Conservation (phyloP, 2,797 vertebrate genomes). For the Tachyglossus aculeatus region DNA sequence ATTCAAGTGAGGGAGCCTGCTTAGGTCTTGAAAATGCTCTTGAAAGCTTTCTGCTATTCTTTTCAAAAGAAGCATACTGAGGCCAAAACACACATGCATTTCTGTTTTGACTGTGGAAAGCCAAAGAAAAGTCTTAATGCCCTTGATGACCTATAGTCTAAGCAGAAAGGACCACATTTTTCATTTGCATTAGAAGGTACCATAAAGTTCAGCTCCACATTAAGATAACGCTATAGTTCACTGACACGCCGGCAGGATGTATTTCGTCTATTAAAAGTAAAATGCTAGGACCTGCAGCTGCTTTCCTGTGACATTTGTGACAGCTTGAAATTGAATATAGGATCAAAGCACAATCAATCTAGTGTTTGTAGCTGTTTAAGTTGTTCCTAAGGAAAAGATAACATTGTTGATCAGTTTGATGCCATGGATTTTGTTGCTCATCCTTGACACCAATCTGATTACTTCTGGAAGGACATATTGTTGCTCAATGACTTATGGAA, state of each 20-base stretch:
- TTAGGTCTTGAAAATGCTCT: too few relatives aligned
- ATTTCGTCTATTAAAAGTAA: slow-evolving; percentile 26
- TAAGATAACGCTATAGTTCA: slow-evolving; percentile 14
- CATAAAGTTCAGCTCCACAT: slow-evolving; percentile 25
- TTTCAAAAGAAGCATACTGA: too few relatives aligned
- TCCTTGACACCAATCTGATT: slow-evolving; percentile 11
- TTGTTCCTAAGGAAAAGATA: slow-evolving; percentile 40
- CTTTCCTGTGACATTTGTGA: slow-evolving; percentile 21
- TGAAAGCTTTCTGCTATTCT: too few relatives aligned
- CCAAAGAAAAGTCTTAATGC: background rate
- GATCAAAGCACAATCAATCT: slow-evolving; percentile 8
- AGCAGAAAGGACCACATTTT: slow-evolving; percentile 23
- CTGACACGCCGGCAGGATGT: background rate
- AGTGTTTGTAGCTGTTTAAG: slow-evolving; percentile 20
- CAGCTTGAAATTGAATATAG: slow-evolving; percentile 13
- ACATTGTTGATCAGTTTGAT: slow-evolving; percentile 17
- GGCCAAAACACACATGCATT: too few relatives aligned
- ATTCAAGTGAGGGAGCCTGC: too few relatives aligned
- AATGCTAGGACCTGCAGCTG: slow-evolving; percentile 9
- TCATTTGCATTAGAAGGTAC: background rate
- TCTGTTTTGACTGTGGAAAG: background rate
- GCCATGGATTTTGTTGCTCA: slow-evolving; percentile 27
- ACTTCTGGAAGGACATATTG: slow-evolving; percentile 17
- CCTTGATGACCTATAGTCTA: slow-evolving; percentile 1
- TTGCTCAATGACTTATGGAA: slow-evolving; percentile 6